These are phyloP conservation scores for Liopterus haemorrhoidalis DNA, from an alignment of 2,888 invertebrate genomes.

Conservation along the genomic window DNA sequence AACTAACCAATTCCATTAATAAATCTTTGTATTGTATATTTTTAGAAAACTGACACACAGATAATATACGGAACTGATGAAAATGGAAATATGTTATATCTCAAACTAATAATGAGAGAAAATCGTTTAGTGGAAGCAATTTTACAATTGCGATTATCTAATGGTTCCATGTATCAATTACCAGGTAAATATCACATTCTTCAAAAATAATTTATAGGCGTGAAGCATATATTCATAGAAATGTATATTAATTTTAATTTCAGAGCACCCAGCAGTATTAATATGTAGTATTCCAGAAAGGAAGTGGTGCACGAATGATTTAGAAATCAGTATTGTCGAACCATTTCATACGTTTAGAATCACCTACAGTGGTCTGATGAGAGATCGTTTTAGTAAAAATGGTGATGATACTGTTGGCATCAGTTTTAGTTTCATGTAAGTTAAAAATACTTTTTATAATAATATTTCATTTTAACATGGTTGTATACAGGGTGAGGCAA, in stretches of 20 bases:
- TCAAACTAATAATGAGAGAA: slow-evolving; percentile 51
- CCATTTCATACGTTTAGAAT: slow-evolving; percentile 58
- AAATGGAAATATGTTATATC: slow-evolving; percentile 51
- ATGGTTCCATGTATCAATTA: slow-evolving; percentile 47
- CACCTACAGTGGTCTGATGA: slow-evolving; percentile 63
- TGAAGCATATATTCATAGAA: not conserved
- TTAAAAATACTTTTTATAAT: slow-evolving; percentile 15
- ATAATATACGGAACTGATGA: slow-evolving; percentile 52
- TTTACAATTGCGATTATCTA: slow-evolving; percentile 46
- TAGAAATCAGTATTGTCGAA: slow-evolving; percentile 59
- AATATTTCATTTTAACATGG: too few relatives aligned
- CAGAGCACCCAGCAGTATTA: slow-evolving; percentile 53
- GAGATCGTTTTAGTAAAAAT: slow-evolving; percentile 43
- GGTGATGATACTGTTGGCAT: slow-evolving; percentile 40
- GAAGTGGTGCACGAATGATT: slow-evolving; percentile 54
- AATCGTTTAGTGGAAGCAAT: slow-evolving; percentile 53
- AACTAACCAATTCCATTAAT: too few relatives aligned
- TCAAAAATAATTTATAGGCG: not conserved
- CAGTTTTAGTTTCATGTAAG: slow-evolving; percentile 59
- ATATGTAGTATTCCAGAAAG: slow-evolving; percentile 44
- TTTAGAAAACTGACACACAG: slow-evolving; percentile 45
- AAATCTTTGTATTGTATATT: too few relatives aligned
- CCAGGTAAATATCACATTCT: slow-evolving; percentile 45
- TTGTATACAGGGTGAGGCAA: too few relatives aligned
- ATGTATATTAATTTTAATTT: slow-evolving; percentile 22